Conservation (phyloP, 2,113 vertebrate species). For the Jacana jacana region DNA sequence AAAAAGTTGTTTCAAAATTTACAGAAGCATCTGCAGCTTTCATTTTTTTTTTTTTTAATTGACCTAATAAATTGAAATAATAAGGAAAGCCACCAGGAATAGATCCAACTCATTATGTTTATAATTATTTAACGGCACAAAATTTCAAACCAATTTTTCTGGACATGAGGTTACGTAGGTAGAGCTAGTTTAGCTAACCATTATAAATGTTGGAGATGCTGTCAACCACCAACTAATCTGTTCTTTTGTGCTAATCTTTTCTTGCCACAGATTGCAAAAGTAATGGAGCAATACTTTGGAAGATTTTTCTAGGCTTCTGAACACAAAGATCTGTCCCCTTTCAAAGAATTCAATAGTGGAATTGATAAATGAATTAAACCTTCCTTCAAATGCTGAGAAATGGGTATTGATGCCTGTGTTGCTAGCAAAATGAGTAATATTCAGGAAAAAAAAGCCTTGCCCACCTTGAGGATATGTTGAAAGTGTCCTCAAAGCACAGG, state of each 20-base stretch:
- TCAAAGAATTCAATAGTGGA: neutral
- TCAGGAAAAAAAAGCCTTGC: neutral
- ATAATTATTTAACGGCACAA: neutral
- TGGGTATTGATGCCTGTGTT: neutral
- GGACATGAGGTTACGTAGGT: neutral
- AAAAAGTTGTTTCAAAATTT: neutral
- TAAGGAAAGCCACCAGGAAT: neutral
- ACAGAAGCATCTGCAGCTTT: neutral
- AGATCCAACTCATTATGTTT: neutral
- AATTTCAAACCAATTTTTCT: neutral
- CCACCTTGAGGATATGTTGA: neutral
- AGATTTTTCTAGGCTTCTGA: neutral
- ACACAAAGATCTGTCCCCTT: neutral
- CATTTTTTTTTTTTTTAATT: neutral
- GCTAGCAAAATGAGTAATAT: neutral
- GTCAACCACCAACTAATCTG: neutral
- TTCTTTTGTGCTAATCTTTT: neutral
- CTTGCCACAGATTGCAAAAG: neutral
- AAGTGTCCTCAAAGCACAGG: neutral
- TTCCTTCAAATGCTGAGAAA: neutral
- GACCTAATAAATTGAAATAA: neutral
- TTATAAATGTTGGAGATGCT: neutral
- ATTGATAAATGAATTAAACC: conserved; percentile 8
- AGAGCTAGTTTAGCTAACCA: neutral
- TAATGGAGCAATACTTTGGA: neutral